Base-by-base conservation (phyloP, 2,797 vertebrate species). In the Schizopygopsis malacanthus region DNA sequence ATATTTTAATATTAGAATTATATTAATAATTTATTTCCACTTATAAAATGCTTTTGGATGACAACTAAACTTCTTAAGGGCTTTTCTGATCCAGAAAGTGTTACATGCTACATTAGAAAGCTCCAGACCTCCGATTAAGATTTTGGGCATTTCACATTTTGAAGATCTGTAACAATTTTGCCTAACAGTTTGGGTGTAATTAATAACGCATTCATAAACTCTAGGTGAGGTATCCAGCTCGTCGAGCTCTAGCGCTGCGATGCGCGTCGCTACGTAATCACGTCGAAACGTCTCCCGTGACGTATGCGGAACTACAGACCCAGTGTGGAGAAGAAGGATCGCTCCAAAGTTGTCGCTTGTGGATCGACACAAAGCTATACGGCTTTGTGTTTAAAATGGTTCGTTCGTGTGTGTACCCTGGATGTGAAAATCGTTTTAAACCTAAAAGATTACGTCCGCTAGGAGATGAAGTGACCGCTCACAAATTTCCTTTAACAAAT, bases 1-100 rank as follows among this genome's bases (percentile, higher is more conserved):
- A 73, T n/a, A 73, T 28, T 71, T 71, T 25, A n/a, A 71, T 71
- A n/a, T 18, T 71, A 43, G 39, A 33, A 75, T 28, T 28, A 28
- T 28, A 28, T 28, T 28, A 28, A 6, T 50, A 10, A 28, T 75
- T 52, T 10, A 10, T 0, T 75, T 25, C 50, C n/a, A 16, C 28
- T 33, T 33, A 33, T 33, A 33, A 33, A 33, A 33, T 33, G 28
- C 28, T 33, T 33, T 33, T 33, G n/a, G 43, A 50, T 50, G 45
- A 73, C 45, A 52, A 33, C 72, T 52, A 18, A 28, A 28, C 15
- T 33, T 52, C n/a, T 28, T 50, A 28, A 75, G 25, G 8, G 13
- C 18, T 52, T 33, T 50, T 50, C 43, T 50, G 18, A 28, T 75
- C 2, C 15, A 28, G 12, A 15, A 45, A 47, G 45, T 25, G 25